Evolutionary conservation across 2,888 invertebrate genomes (phyloP).

Genomic region (Pristionchus entomophagus): DNA sequence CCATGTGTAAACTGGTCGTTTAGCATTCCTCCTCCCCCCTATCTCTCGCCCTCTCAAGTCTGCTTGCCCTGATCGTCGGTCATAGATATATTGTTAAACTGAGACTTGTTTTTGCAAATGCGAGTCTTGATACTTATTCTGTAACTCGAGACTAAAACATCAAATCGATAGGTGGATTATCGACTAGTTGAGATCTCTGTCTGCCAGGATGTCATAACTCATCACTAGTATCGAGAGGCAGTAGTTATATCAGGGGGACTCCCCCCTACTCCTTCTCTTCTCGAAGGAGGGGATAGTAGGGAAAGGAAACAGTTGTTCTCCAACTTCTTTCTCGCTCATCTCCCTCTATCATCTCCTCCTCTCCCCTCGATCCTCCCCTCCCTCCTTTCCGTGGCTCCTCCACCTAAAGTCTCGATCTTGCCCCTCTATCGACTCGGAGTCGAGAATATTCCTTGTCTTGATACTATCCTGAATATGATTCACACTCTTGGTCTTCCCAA

Average conservation of each 20-base stretch:
- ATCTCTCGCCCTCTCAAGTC: not conserved
- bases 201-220: slow-evolving; percentile 10
- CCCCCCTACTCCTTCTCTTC: not conserved
- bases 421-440: slow-evolving; percentile 24
- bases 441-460: not conserved
- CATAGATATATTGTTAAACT: slow-evolving; percentile 37
- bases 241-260: slow-evolving; percentile 34
- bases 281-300: not conserved
- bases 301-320: slow-evolving; percentile 40
- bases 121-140: not conserved
- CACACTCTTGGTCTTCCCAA: not conserved
- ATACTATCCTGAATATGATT: not conserved
- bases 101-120: not conserved
- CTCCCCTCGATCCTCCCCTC: not conserved
- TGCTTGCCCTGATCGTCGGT: not conserved
- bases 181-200: not conserved
- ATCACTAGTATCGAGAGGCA: slow-evolving; percentile 22
- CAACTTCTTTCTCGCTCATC: slow-evolving; percentile 37
- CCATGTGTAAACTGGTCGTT: slow-evolving; percentile 7
- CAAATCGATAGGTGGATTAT: slow-evolving; percentile 24
- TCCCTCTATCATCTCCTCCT: slow-evolving; percentile 7
- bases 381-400: not conserved
- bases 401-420: slow-evolving; percentile 35
- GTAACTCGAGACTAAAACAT: not conserved
- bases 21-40: slow-evolving; percentile 7